phyloP scores from a whole-genome alignment of 2,797 vertebrate species.

The Onychomys leucogaster region DNA sequence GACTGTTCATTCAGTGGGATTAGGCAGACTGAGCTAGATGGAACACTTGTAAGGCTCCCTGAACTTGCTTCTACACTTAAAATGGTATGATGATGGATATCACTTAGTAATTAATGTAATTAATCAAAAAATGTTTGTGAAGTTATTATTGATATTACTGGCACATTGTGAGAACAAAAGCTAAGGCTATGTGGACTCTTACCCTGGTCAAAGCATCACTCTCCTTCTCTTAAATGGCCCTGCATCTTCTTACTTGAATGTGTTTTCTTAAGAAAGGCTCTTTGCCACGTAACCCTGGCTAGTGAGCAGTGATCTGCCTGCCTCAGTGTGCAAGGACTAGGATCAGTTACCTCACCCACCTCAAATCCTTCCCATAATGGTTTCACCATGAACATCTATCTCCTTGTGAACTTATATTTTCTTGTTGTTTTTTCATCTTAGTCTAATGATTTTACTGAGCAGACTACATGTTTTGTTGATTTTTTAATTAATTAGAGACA shows the following conservation, averaged over 20 bases:
- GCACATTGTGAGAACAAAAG: background rate
- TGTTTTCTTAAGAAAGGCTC: background rate
- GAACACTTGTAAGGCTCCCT: background rate
- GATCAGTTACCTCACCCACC: background rate
- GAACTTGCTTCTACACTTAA: background rate
- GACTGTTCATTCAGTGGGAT: background rate
- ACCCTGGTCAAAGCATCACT: background rate
- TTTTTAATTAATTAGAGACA: background rate
- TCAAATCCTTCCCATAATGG: background rate
- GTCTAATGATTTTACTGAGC: background rate
- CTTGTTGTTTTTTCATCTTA: background rate
- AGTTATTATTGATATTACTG: background rate
- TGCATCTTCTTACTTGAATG: background rate
- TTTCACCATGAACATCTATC: background rate
- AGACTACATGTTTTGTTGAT: background rate
- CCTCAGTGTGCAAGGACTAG: background rate
- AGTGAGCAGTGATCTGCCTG: too few species aligned
- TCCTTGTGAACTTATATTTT: background rate
- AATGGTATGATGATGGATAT: background rate
- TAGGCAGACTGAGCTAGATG: background rate
- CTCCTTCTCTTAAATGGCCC: background rate
- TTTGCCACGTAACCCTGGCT: background rate
- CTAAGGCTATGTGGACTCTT: background rate
- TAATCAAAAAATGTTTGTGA: background rate
- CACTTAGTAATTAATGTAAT: background rate